Evolutionary conservation across 1,140 invertebrate species (phyloP), one percentile per base, ranked within the genome.

Genomic region (Plectrocnemia conspersa): DNA sequence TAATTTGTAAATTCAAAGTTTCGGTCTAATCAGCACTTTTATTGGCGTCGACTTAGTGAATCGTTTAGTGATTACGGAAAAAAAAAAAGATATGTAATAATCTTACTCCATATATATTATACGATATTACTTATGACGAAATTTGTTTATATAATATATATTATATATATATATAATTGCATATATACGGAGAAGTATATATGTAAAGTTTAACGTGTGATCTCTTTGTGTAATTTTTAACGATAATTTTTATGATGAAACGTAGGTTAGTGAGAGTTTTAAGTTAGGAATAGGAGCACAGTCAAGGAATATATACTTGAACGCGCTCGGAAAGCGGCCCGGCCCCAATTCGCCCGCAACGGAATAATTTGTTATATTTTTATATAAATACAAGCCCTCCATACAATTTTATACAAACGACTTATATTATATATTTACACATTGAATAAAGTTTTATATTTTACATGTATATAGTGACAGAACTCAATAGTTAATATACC

Each of bases 201-300:
- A 46, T 58, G 55, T 61, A 61, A 61, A 55, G 40, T 58, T 61
- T 61, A 61, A 61, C 54, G 59, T 61, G 59, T 61, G 59, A 61
- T 61, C 59, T 61, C 59, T 61, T 61, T 61, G 59, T 61, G 55
- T 61, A 61, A 50, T 61, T 61, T 61, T 61, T 61, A 61, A 57
- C 46, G 41, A 50, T 61, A 61, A 58, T 61, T 52, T 55, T 58
- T 50, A 57, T 48, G 38, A 53, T 22, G 42, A 48, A 58, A 44
- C 50, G 27, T 61, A 61, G 55, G 55, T 52, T 61, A 61, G 47
- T 44, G 54, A 61, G 46, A 57, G 59, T 56, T 49, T 49, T 42
- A 56, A 46, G 47, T 55, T 61, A 61, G 55, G 59, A 52, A 58
- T 61, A 61, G 59, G 54, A 58, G 48, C 19, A 25, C 35, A 33